Evolutionary conservation across 30 jellyfish, hydroid and myxozoan species (phyloP).

Genomic region (Rhopilema esculentum): DNA sequence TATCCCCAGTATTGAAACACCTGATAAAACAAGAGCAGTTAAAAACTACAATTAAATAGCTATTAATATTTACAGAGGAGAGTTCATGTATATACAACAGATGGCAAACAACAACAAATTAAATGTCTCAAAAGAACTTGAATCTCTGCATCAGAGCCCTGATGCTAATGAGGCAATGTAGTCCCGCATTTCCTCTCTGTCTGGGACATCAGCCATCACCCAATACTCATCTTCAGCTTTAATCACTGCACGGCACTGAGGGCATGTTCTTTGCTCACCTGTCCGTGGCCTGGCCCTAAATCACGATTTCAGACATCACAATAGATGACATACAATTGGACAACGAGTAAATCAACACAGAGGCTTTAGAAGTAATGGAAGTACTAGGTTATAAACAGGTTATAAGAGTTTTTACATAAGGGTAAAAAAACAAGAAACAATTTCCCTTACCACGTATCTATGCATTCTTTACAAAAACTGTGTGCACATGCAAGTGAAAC

Average conservation of each 20-base stretch:
- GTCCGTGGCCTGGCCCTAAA: not conserved
- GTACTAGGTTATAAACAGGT: no score
- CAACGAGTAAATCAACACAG: not conserved
- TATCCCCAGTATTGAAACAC: no score
- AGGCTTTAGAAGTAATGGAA: no score
- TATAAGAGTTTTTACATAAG: not conserved
- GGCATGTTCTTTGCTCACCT: conserved; percentile 36
- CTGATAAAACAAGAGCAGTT: no score
- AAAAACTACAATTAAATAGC: no score
- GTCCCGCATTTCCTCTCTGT: conserved; percentile 33
- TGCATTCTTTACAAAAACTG: conserved; percentile 58
- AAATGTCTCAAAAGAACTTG: not conserved
- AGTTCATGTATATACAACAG: no score
- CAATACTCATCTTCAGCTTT: conserved; percentile 59
- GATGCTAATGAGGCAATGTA: conserved; percentile 34
- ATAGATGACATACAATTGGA: not conserved
- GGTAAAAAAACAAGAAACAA: not conserved
- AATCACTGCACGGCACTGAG: conserved; percentile 41
- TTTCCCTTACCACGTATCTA: conserved; percentile 48
- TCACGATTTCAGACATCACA: not conserved
- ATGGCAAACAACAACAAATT: no score
- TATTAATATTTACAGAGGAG: no score
- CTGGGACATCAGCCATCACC: conserved; percentile 62
- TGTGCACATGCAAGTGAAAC: conserved; percentile 70
- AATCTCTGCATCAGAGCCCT: not conserved